phyloP scores from a whole-genome alignment of 1,140 invertebrate species.

The Hirudo medicinalis region DNA sequence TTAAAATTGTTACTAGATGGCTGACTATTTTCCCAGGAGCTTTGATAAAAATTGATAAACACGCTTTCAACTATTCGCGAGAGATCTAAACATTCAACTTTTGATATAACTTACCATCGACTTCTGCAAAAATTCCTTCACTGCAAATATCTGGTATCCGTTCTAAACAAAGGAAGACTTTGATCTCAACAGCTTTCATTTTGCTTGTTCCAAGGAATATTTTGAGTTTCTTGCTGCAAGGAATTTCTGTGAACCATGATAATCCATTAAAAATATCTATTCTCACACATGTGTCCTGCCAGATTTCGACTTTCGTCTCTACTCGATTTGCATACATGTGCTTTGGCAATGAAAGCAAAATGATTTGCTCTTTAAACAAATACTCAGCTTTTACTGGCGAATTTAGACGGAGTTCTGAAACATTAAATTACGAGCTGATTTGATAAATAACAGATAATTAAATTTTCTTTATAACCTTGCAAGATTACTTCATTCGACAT shows the following conservation, averaged over 20 bases:
- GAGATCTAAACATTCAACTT: background rate
- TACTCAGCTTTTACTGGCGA: background rate
- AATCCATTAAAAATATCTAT: background rate
- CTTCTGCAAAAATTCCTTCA: background rate
- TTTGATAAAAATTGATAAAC: background rate
- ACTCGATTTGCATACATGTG: background rate
- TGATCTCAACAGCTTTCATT: background rate
- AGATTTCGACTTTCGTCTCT: background rate
- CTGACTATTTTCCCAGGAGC: background rate
- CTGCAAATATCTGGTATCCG: background rate
- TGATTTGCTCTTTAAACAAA: constrained; percentile 1
- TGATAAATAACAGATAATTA: background rate
- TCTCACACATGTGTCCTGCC: background rate
- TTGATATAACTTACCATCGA: background rate
- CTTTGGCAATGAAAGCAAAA: background rate
- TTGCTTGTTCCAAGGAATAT: background rate
- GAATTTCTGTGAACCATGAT: background rate
- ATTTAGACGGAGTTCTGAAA: background rate
- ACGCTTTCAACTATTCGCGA: background rate
- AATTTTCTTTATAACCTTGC: background rate
- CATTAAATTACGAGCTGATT: background rate
- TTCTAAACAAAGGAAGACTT: background rate
- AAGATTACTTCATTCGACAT: background rate
- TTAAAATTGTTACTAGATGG: too few relatives aligned
- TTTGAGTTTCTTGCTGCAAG: background rate